These are phyloP conservation scores for Oedothorax gibbosus DNA, from an alignment of 1,140 invertebrate genomes.

Conservation along the genomic window DNA sequence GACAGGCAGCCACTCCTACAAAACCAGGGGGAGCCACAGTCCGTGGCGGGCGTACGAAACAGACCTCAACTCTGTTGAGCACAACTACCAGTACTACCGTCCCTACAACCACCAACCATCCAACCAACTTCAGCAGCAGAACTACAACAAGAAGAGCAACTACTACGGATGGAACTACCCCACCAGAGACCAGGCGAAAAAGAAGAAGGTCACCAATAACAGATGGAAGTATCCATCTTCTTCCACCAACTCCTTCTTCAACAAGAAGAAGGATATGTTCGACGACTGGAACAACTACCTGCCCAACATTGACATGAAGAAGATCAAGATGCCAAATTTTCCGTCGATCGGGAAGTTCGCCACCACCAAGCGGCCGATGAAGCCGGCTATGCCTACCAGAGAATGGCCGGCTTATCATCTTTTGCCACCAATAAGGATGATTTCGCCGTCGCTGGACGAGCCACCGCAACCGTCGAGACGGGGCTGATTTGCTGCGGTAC, in stretches of 20 bases:
- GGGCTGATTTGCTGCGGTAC: too few species aligned
- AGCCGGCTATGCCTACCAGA: neutral
- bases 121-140: neutral
- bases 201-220: neutral
- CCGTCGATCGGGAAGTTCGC: neutral
- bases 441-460: conserved; percentile 33
- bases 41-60: neutral
- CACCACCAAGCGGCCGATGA: neutral
- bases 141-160: neutral
- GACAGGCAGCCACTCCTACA: neutral
- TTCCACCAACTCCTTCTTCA: neutral
- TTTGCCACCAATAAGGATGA: conserved; percentile 35
- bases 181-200: neutral
- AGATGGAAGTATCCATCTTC: neutral
- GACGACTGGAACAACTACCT: neutral
- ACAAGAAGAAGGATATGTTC: neutral
- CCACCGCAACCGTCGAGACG: conserved; percentile 13
- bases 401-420: conserved; percentile 32
- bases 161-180: neutral
- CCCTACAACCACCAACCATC: neutral
- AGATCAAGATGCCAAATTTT: neutral
- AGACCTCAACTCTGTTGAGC: neutral
- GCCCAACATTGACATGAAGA: neutral
- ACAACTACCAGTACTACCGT: conserved; percentile 6
- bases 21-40: conserved; percentile 19